Base-by-base conservation (phyloP, 1,140 invertebrate genomes). In the Drosophila pseudoobscura region DNA sequence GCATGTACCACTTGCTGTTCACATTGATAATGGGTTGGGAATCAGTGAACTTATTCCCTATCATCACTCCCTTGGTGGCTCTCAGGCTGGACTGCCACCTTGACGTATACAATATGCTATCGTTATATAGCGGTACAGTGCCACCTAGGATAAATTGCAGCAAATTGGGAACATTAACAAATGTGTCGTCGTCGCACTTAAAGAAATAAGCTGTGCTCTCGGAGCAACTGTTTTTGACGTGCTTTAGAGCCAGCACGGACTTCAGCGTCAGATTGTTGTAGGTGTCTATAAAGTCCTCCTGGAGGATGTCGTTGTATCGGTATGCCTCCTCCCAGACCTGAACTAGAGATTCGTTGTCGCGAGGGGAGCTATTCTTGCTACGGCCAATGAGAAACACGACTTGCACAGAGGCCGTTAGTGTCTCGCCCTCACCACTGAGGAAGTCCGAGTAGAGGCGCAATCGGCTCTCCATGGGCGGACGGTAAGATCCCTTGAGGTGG, bases 181-280 rank as follows among this genome's bases (percentile, higher is more conserved):
- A 97, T 92, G 96, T 96, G 73, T 97, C 96, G 77, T 97, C 96
- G 71, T 97, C 96, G 1, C 95, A 94, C 92, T 97, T 97, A 87
- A 97, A 93, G 2, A 97, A 92, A 90, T 94, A 97, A 50, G 93
- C 94, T 2, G 93, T 93, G 39, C 91, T 84, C 6, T 85, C 91
- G 54, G 92, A 90, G 84, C 96, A 97, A 69, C 94, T 93, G 11
- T 92, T 92, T 3, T 92, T 94, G 6, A 96, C 94, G 95, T 96
- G 96, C 89, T 97, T 97, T 50, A 98, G 91, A 91, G 97, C 93
- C 94, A 97, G 95, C 13, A 97, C 94, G n/a, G 96, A 96, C 90
- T 99, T 99, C 9, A 98, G 90, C 0, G 97, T 98, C 55, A 98
- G 92, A 93, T 99, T 98, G 89, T 97, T 96, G 91, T 98, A 98